Percentiles rank a stretch among this genome's conserved stretches.
These are phyloP conservation scores for Proterorhinus semilunaris DNA, from an alignment of 2,113 vertebrate species.

Conservation along the genomic window DNA sequence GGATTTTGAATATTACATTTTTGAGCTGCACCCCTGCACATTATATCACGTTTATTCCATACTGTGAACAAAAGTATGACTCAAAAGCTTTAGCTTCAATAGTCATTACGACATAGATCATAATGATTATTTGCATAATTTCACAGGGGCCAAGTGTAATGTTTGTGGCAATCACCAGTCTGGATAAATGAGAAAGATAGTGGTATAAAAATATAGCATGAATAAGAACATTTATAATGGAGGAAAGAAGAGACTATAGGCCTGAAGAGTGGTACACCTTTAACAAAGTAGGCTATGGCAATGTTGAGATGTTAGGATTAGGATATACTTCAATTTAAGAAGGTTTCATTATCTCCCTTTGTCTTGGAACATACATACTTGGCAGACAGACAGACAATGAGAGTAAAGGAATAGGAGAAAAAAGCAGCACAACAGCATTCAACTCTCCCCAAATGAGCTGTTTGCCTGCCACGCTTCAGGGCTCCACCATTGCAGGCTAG, in stretches of 20 bases:
- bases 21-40: background rate
- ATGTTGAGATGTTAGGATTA: background rate
- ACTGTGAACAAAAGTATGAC: background rate
- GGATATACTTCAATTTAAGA: background rate
- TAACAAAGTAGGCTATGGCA: no score
- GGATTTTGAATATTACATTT: background rate
- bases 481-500: slow-evolving; percentile 29
- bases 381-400: background rate
- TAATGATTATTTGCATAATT: no score
- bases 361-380: slow-evolving; percentile 1
- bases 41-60: background rate
- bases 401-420: background rate
- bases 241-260: no score
- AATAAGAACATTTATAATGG: no score
- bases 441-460: slow-evolving; percentile 53
- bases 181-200: no score
- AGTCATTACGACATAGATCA: no score
- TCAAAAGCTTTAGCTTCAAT: no score
- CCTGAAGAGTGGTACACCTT: no score
- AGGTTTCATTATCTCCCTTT: no score
- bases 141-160: no score
- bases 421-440: slow-evolving; percentile 27
- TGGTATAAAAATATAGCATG: no score
- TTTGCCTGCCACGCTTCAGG: slow-evolving; percentile 48
- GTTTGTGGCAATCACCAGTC: no score